Evolutionary conservation across 2,113 vertebrate species (phyloP).

Genomic region (Melanotaenia duboulayi): DNA sequence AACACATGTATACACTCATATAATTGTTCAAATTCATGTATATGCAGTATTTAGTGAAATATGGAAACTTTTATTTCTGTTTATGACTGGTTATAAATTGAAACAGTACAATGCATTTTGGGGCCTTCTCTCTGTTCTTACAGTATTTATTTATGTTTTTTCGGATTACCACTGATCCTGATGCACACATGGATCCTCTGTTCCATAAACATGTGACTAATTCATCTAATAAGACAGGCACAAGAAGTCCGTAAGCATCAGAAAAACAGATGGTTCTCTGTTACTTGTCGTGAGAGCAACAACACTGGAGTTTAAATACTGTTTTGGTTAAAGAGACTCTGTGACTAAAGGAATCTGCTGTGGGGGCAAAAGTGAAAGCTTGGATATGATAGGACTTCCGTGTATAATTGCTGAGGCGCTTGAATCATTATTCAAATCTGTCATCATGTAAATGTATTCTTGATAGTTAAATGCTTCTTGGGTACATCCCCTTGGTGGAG

Average conservation of each 20-base stretch:
- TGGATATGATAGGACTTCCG: neutral
- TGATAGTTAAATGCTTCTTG: slow-evolving; percentile 5
- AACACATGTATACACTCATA: no score
- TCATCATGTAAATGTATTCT: neutral
- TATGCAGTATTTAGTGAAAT: no score
- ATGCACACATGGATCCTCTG: neutral
- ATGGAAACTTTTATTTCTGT: no score
- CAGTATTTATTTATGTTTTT: neutral
- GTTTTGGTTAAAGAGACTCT: neutral
- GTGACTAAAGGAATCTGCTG: slow-evolving; percentile 7
- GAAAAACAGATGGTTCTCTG: neutral
- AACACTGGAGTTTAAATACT: neutral
- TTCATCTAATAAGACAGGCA: neutral
- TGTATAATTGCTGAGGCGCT: neutral
- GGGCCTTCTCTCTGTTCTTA: neutral
- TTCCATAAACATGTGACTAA: neutral
- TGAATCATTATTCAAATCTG: slow-evolving; percentile 5
- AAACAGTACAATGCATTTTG: no score
- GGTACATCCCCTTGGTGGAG: slow-evolving; percentile 18
- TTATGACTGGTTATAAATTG: no score
- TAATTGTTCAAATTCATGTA: no score
- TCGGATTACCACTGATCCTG: neutral
- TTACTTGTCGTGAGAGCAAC: slow-evolving; percentile 2
- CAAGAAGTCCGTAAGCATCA: neutral
- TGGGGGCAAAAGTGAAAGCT: slow-evolving; percentile 3